Conservation (phyloP, 2,113 vertebrate species). For the Apodemus sylvaticus region DNA sequence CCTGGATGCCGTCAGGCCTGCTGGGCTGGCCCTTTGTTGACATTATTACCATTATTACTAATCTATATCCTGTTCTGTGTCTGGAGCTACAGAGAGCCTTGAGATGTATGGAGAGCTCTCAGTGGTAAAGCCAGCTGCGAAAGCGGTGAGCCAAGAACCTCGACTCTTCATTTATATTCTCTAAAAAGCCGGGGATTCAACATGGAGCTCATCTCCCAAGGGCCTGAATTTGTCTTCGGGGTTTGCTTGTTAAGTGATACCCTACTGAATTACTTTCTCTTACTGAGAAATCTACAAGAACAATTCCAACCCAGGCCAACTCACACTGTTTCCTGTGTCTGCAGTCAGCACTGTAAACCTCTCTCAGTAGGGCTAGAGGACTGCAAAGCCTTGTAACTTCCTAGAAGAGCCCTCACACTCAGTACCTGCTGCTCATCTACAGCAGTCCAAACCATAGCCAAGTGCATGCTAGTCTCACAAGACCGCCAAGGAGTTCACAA, state of each 20-base stretch:
- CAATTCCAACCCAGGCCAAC: not conserved
- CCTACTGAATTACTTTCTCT: not conserved
- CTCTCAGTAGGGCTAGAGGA: not conserved
- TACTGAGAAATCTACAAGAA: not conserved
- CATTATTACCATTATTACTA: slow-evolving; percentile 30
- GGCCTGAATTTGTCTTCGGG: not conserved
- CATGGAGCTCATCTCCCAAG: not conserved
- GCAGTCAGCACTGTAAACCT: not conserved
- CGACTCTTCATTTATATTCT: not conserved
- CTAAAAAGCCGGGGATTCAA: not conserved
- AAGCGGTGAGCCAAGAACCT: not conserved
- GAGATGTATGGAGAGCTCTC: not conserved
- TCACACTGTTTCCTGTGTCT: not conserved
- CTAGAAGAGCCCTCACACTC: no score
- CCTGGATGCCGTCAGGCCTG: not conserved
- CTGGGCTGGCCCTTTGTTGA: not conserved
- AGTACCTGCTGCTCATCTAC: not conserved
- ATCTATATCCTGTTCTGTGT: slow-evolving; percentile 41
- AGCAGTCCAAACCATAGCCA: not conserved
- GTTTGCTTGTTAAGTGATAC: not conserved
- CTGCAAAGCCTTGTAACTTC: not conserved
- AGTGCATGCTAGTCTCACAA: not conserved
- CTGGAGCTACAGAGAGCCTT: not conserved
- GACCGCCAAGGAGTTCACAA: not conserved
- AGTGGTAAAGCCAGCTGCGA: not conserved